Evolutionary conservation across 2,797 vertebrate species (phyloP).

Genomic region (Poeciliopsis turneri): DNA sequence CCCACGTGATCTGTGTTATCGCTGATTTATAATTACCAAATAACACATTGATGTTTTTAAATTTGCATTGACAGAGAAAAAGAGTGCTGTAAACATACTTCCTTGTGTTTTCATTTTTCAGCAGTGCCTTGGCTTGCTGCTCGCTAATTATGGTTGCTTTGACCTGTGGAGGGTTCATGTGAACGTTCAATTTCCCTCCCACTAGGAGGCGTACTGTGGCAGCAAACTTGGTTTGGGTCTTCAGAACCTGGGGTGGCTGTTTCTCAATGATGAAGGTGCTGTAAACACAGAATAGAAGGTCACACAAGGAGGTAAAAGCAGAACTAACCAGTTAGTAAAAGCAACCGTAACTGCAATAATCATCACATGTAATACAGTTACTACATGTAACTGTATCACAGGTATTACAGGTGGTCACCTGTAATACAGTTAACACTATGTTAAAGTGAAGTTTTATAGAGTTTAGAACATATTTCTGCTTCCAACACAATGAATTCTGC

Average conservation of each 20-base stretch:
- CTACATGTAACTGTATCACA: no score
- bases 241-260: slow-evolving; percentile 95
- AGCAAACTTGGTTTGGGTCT: slow-evolving; percentile 98
- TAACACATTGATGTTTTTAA: background rate
- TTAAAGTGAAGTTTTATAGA: background rate
- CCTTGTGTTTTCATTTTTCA: slow-evolving; percentile 94
- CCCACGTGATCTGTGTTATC: background rate
- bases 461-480: background rate
- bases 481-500: background rate
- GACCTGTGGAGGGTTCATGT: slow-evolving; percentile 98
- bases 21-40: background rate
- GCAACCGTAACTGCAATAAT: no score
- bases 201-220: slow-evolving; percentile 95
- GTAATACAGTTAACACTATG: background rate
- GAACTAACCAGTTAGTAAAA: background rate
- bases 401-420: background rate
- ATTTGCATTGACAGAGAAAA: background rate
- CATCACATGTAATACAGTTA: no score
- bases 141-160: slow-evolving; percentile 98
- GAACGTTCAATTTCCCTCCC: slow-evolving; percentile 95
- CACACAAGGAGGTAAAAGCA: background rate
- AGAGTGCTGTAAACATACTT: slow-evolving; percentile 57
- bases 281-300: slow-evolving; percentile 19
- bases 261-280: slow-evolving; percentile 99
- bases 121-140: slow-evolving; percentile 94